phyloP scores from a whole-genome alignment of 2,113 vertebrate genomes.

The Boulengeromyrus knoepffleri region DNA sequence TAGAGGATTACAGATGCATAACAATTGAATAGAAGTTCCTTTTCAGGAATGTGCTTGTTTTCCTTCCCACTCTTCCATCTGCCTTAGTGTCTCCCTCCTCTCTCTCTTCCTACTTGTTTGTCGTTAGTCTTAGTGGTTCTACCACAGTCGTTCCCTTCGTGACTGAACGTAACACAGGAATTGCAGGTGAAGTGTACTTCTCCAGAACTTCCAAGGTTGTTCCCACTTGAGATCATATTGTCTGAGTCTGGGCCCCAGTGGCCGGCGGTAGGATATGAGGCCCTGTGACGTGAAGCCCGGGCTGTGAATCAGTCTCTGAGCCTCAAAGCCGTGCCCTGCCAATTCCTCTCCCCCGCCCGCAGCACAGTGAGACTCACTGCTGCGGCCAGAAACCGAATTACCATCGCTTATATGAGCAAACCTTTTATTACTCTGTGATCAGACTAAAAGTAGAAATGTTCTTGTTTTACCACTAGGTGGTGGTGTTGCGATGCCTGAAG shows the following conservation, averaged over 20 bases:
- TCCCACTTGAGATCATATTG: background rate
- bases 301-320: background rate
- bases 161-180: background rate
- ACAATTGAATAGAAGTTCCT: background rate
- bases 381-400: background rate
- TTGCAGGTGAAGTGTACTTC: background rate
- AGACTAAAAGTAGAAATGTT: background rate
- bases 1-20: background rate
- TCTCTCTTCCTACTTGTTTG: background rate
- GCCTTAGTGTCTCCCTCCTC: background rate
- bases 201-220: background rate
- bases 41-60: background rate
- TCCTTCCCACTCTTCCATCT: background rate
- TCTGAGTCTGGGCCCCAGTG: background rate
- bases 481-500: background rate
- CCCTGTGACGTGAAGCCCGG: background rate
- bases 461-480: background rate
- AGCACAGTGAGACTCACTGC: background rate
- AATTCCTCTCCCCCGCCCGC: background rate
- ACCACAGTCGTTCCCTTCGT: background rate
- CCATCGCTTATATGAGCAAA: background rate
- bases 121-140: background rate
- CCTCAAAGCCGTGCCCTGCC: background rate
- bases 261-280: background rate
- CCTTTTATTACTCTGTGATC: background rate